Base-by-base conservation (phyloP, 2,888 invertebrate genomes). In the Eretmocerus hayati region DNA sequence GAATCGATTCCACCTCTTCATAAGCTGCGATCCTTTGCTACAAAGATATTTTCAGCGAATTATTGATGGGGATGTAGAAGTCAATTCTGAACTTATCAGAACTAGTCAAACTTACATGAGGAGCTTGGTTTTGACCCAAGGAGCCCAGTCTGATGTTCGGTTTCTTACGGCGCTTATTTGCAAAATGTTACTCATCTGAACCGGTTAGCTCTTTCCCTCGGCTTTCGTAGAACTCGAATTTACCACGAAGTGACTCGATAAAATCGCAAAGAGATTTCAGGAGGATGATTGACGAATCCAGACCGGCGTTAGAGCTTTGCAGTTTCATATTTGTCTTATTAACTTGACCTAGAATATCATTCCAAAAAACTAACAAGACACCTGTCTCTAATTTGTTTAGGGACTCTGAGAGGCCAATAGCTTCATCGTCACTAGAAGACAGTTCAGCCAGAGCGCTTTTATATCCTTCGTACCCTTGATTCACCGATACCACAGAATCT, bases 361-460 rank as follows among this genome's bases (percentile, higher is more conserved):
- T 49, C 51, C 51, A 55, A 38, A 55, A 53, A 9, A 45, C 43
- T 15, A 44, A 39, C 44, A 47, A 45, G 15, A 51, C 53, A 20
- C 48, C 47, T 26, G 40, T 53, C 46, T 55, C 55, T 36, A 52
- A 40, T 51, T 48, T 33, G 31, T 20, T 43, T 42, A 56, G 45
- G 35, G 31, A 11, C 21, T 52, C 50, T 38, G 44, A 22, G 8
- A 52, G 45, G 33, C 46, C 42, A 35, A 42, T 31, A 31, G 48
- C 47, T 48, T 54, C 46, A 15, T 38, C 38, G 6, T 20, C 13
- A 22, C 16, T 22, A 15, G 15, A 21, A n/a, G 16, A 38, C 8
- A 38, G 15, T 6, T 38, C 9, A 3, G 9, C 15, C 2, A 38
- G 15, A 21, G 38, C 23, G 1, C 18, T 9, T 41, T 18, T 6